phyloP scores from a whole-genome alignment of 2,888 invertebrate species.

The Rhogogaster chlorosoma region DNA sequence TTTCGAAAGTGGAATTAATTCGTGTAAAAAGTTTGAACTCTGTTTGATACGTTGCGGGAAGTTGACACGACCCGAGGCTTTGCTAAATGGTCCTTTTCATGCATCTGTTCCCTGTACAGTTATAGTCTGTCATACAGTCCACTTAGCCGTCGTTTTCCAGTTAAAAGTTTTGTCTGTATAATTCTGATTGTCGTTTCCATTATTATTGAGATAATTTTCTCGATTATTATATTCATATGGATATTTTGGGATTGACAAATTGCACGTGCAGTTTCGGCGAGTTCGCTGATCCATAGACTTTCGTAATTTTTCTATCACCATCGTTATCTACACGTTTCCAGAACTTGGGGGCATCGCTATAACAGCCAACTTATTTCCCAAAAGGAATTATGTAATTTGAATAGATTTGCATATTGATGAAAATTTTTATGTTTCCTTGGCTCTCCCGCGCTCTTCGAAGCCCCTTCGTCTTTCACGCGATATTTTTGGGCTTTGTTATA shows the following conservation, averaged over 20 bases:
- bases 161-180: no score
- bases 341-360: not conserved
- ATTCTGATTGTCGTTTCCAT: no score
- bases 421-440: not conserved
- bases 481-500: not conserved
- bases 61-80: not conserved
- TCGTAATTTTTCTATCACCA: not conserved
- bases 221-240: not conserved
- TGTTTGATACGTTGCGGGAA: not conserved
- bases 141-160: no score
- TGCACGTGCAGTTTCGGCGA: not conserved
- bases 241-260: not conserved
- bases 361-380: not conserved
- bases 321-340: not conserved
- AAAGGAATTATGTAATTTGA: not conserved
- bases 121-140: no score
- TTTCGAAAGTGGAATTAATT: not conserved
- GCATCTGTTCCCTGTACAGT: no score
- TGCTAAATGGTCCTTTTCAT: not conserved
- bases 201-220: no score
- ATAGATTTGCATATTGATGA: slow-evolving; percentile 5
- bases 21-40: not conserved
- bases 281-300: not conserved
- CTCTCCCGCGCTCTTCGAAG: not conserved
- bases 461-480: not conserved